phyloP scores from a whole-genome alignment of 92 coral and sea anemone species.

The Palythoa heliodiscus region DNA sequence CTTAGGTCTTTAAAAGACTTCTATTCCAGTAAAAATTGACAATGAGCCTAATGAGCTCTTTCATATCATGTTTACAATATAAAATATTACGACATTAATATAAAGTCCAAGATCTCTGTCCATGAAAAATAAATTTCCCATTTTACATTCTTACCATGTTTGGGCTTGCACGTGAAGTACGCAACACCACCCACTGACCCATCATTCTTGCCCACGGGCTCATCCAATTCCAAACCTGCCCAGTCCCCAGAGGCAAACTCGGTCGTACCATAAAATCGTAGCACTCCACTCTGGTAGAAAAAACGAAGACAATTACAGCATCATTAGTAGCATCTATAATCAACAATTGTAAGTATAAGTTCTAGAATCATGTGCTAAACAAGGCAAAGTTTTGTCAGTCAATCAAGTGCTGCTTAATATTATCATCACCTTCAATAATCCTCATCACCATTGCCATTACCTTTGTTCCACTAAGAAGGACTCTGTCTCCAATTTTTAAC shows the following conservation, averaged over 20 bases:
- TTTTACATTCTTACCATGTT: conserved; percentile 53
- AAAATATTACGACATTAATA: too few relatives aligned
- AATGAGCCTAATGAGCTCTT: too few relatives aligned
- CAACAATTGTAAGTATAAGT: not conserved
- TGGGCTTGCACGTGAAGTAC: conserved; percentile 87
- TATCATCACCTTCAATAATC: not conserved
- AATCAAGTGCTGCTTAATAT: not conserved
- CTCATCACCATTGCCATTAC: conserved; percentile 35
- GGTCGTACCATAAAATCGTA: conserved; percentile 94
- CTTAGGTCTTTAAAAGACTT: too few relatives aligned
- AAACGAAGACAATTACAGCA: not conserved
- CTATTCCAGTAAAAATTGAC: too few relatives aligned
- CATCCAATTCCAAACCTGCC: conserved; percentile 94
- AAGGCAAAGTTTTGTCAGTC: too few relatives aligned
- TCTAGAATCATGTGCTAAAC: not conserved
- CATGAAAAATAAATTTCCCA: not conserved
- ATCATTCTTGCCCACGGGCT: conserved; percentile 92
- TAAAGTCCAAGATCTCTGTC: too few relatives aligned
- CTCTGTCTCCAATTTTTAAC: conserved; percentile 82
- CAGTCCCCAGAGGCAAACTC: conserved; percentile 98
- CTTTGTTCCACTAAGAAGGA: conserved; percentile 88
- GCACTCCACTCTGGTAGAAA: conserved; percentile 68
- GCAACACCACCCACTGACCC: conserved; percentile 94
- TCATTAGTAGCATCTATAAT: not conserved
- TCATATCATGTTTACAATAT: too few relatives aligned